These are phyloP conservation scores for Stramonita haemastoma DNA, from an alignment of 2,888 invertebrate genomes.

Conservation along the genomic window DNA sequence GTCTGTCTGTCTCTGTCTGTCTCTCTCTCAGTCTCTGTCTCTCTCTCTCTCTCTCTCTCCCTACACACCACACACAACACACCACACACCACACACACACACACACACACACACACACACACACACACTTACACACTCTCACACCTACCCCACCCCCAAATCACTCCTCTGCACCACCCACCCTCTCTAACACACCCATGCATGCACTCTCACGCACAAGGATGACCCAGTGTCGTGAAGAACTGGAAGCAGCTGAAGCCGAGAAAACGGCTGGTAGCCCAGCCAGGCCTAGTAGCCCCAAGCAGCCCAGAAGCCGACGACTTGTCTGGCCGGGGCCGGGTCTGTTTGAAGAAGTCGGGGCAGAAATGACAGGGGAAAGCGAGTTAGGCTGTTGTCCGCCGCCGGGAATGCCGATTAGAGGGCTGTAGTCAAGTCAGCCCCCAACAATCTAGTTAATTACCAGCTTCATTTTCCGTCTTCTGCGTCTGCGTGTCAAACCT, in stretches of 20 bases:
- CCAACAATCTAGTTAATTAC: conserved; percentile 31
- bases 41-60: conserved; percentile 16
- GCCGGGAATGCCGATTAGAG: neutral
- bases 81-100: neutral
- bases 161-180: neutral
- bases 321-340: neutral
- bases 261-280: neutral
- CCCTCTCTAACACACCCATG: neutral
- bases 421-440: conserved; percentile 29
- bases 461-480: conserved; percentile 22
- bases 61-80: neutral
- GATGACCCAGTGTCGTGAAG: neutral
- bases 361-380: neutral
- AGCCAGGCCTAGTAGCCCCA: neutral
- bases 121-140: neutral
- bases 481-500: conserved; percentile 1
- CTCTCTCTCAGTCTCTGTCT: neutral
- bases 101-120: neutral
- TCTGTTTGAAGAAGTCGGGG: neutral
- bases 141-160: neutral
- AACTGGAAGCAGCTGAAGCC: neutral
- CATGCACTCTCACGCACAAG: neutral
- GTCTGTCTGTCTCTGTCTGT: no score
- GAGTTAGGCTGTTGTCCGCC: conserved; percentile 12
- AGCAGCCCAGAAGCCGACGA: neutral